Evolutionary conservation across 1,140 invertebrate species (phyloP).

Genomic region (Apis laboriosa): DNA sequence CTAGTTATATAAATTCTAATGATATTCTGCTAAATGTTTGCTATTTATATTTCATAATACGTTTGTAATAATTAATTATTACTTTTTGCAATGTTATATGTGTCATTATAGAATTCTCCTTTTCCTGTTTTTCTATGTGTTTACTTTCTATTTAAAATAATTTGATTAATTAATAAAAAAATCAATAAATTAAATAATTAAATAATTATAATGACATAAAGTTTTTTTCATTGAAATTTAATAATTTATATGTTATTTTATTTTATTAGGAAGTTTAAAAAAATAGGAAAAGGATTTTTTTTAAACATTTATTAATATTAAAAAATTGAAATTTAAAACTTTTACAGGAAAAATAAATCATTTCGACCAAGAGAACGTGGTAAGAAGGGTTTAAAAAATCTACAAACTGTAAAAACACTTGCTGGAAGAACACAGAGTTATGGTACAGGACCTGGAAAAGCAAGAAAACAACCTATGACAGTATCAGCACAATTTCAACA

Average conservation of each 20-base stretch:
- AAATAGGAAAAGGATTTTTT: slow-evolving; percentile 49
- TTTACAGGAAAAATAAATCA: slow-evolving; percentile 93
- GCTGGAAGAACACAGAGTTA: slow-evolving; percentile 86
- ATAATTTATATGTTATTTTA: neutral
- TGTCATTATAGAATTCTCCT: slow-evolving; percentile 52
- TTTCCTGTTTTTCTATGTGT: slow-evolving; percentile 50
- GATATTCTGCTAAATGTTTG: slow-evolving; percentile 48
- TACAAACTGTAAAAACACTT: slow-evolving; percentile 94
- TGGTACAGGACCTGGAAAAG: slow-evolving; percentile 84
- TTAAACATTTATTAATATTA: neutral
- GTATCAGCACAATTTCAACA: slow-evolving; percentile 97
- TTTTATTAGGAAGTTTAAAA: neutral
- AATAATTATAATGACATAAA: neutral
- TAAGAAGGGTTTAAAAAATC: slow-evolving; percentile 92
- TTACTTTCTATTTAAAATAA: neutral
- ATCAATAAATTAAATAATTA: too few species aligned
- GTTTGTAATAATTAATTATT: slow-evolving; percentile 35
- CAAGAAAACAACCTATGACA: slow-evolving; percentile 92
- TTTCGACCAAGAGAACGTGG: slow-evolving; percentile 90
- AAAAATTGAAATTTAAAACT: slow-evolving; percentile 26
- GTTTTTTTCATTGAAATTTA: neutral
- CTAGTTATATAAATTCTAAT: slow-evolving; percentile 8
- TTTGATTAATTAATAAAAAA: neutral
- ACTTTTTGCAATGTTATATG: slow-evolving; percentile 44
- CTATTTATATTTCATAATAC: slow-evolving; percentile 54